Evolutionary conservation across 2,113 vertebrate species (phyloP), one percentile per base, ranked within the genome.

Genomic region (Otocyon megalotis): DNA sequence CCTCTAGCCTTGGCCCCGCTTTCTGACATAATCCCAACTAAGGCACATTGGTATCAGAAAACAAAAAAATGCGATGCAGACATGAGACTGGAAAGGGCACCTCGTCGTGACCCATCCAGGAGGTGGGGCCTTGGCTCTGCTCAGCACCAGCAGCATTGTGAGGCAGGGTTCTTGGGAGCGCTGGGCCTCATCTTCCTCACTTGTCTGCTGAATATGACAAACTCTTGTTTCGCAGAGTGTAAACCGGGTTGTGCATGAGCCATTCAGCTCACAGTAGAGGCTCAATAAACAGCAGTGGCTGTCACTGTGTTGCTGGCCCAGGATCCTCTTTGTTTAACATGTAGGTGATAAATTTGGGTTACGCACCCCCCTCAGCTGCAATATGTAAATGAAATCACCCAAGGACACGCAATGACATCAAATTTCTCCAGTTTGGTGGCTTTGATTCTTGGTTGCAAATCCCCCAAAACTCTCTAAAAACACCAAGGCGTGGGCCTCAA

Each of bases 291-390:
- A 6, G 17, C 3, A 0, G 8, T 43, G 43, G 30, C 35, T 5
- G 24, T 15, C 1, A 7, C 72, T 0, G 1, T 0, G 13, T 7
- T 3, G 12, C 37, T 48, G 8, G 12, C 6, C 8, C 0, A 22
- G 37, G 24, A 28, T 22, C 6, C 3, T 48, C 37, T 74, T 28
- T 37, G 71, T 43, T 43, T 74, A 26, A 48, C 15, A 26, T 13
- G 6, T 8, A 48, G 24, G 22, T 15, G 24, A 74, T 8, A 74
- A 8, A 0, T 72, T 12, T 3, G 58, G 15, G 50, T 3, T 10
- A 8, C 6, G 0, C 43, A 43, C 5, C 13, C 37, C 67, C 19
- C 20, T 22, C 30, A 13, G 32, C 58, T 7, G 16, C 32, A 32
- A 67, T 28, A 43, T 5, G 60, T 16, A 9, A 48, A 37, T 5